Evolutionary conservation across 2,888 invertebrate species (phyloP).

Genomic region (Hesperia comma): DNA sequence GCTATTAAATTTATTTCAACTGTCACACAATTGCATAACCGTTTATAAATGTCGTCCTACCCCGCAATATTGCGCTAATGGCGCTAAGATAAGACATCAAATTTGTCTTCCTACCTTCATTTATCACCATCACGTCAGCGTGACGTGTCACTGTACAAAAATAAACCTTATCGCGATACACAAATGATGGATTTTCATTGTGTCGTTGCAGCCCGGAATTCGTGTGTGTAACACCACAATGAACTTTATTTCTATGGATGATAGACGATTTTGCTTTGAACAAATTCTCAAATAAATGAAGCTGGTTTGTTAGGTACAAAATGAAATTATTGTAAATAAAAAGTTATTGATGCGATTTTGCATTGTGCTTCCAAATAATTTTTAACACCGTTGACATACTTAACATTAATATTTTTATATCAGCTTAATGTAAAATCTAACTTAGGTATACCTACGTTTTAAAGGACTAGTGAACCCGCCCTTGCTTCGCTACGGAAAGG

Average conservation of each 20-base stretch:
- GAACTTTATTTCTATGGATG: slow-evolving; percentile 28
- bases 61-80: slow-evolving; percentile 37
- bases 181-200: slow-evolving; percentile 10
- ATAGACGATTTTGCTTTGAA: slow-evolving; percentile 25
- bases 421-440: no score
- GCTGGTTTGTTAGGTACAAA: not conserved
- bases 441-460: no score
- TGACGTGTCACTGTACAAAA: slow-evolving; percentile 9
- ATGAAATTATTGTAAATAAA: not conserved
- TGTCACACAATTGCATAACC: slow-evolving; percentile 30
- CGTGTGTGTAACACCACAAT: slow-evolving; percentile 6
- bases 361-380: no score
- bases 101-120: slow-evolving; percentile 67
- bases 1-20: slow-evolving; percentile 14
- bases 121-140: slow-evolving; percentile 54
- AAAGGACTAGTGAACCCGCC: no score
- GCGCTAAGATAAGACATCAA: slow-evolving; percentile 58
- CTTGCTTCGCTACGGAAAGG: no score
- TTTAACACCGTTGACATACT: no score
- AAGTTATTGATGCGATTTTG: not conserved
- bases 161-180: slow-evolving; percentile 11
- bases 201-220: not conserved
- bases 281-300: not conserved
- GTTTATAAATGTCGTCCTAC: slow-evolving; percentile 30
- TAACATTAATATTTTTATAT: no score